These are phyloP conservation scores for Trichomalopsis sarcophagae DNA, from an alignment of 1,140 invertebrate genomes.

Conservation along the genomic window DNA sequence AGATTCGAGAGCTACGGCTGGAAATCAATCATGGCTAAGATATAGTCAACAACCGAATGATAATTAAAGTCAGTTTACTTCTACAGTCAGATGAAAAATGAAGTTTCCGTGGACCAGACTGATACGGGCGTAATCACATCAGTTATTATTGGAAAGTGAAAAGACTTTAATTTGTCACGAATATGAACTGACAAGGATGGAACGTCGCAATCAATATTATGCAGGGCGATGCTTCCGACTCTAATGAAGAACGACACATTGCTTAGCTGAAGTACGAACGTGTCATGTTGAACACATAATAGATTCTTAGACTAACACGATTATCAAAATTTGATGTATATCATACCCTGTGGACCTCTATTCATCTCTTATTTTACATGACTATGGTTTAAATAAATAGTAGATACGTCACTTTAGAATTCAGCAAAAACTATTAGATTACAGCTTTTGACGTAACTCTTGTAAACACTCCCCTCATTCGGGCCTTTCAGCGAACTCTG, in stretches of 20 bases:
- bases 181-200: conserved; percentile 10
- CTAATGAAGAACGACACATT: conserved; percentile 22
- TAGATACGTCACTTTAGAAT: neutral
- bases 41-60: too few species aligned
- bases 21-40: too few species aligned
- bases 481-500: too few species aligned
- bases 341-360: too few species aligned
- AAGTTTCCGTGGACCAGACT: too few species aligned
- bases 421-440: too few species aligned
- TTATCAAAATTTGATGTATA: neutral
- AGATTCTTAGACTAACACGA: conserved; percentile 7
- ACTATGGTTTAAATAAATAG: too few species aligned
- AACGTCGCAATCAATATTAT: conserved; percentile 16
- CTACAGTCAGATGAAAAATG: too few species aligned
- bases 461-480: too few species aligned
- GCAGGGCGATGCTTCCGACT: neutral
- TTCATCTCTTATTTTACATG: neutral
- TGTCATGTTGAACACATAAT: neutral
- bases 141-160: neutral
- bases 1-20: too few species aligned
- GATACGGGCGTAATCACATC: neutral
- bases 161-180: neutral
- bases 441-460: too few species aligned
- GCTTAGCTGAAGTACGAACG: neutral
- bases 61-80: too few species aligned